These are phyloP conservation scores for Hemicentrotus pulcherrimus DNA, from an alignment of 35 echinoderm and acorn worm species.

Conservation along the genomic window DNA sequence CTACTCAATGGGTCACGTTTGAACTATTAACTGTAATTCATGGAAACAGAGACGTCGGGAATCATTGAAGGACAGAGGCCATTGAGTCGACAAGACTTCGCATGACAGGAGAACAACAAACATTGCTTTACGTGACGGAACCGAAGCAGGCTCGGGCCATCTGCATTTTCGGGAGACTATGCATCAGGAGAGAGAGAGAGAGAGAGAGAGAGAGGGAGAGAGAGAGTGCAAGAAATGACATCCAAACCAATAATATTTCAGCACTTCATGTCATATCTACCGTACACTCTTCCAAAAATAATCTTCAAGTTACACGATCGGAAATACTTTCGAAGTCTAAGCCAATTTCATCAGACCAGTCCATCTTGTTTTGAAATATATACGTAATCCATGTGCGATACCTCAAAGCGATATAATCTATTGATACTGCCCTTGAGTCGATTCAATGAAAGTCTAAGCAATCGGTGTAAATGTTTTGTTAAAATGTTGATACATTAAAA, in stretches of 20 bases:
- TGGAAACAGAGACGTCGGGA: not conserved
- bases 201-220: too few relatives aligned
- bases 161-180: not conserved
- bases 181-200: not conserved
- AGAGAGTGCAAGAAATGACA: not conserved
- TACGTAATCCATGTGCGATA: too few relatives aligned
- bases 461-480: too few relatives aligned
- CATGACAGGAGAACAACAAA: not conserved
- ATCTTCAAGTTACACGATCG: not conserved
- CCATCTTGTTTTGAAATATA: too few relatives aligned
- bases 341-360: too few relatives aligned
- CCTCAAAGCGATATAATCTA: too few relatives aligned
- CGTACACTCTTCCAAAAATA: not conserved
- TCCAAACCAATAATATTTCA: not conserved
- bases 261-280: not conserved
- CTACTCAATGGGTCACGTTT: not conserved
- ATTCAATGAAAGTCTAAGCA: too few relatives aligned
- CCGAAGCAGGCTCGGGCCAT: not conserved
- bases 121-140: not conserved
- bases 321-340: not conserved
- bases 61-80: not conserved
- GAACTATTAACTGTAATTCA: constrained; percentile 4
- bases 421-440: too few relatives aligned
- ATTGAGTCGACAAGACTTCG: not conserved
- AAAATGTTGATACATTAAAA: too few relatives aligned